Evolutionary conservation across 1,140 invertebrate genomes (phyloP).

Genomic region (Portunus trituberculatus): DNA sequence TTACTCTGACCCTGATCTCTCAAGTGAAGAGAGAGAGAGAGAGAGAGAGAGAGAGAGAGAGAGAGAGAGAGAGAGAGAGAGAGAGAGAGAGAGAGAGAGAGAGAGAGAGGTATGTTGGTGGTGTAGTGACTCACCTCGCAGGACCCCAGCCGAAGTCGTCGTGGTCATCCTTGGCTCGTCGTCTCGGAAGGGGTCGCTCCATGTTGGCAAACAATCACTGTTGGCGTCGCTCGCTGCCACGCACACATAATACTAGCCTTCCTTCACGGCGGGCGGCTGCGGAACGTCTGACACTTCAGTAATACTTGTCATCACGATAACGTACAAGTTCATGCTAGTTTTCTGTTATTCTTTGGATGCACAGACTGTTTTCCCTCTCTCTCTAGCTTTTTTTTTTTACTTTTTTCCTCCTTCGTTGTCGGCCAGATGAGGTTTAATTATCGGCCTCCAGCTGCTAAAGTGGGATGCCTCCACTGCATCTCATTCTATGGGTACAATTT

Average conservation of each 20-base stretch:
- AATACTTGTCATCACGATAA: background rate
- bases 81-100: slow-evolving; percentile 38
- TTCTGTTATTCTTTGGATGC: background rate
- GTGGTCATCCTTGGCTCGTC: background rate
- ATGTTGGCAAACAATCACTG: background rate
- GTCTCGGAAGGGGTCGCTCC: background rate
- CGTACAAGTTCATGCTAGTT: background rate
- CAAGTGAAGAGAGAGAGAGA: too few species aligned
- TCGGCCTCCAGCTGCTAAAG: background rate
- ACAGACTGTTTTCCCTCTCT: background rate
- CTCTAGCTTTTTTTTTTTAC: background rate
- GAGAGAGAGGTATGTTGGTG: background rate
- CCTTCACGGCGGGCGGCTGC: background rate
- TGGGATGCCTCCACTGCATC: background rate
- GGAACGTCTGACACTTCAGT: background rate
- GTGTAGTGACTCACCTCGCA: background rate
- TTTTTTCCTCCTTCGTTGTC: too few species aligned
- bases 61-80: slow-evolving; percentile 30
- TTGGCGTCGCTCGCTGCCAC: background rate
- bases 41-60: background rate
- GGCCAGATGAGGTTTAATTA: background rate
- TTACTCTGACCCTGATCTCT: background rate
- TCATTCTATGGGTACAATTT: too few species aligned
- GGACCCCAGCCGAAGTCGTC: background rate
- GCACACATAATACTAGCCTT: slow-evolving; percentile 11